Conservation (phyloP, 2,888 invertebrate species). For the Campaea margaritaria region DNA sequence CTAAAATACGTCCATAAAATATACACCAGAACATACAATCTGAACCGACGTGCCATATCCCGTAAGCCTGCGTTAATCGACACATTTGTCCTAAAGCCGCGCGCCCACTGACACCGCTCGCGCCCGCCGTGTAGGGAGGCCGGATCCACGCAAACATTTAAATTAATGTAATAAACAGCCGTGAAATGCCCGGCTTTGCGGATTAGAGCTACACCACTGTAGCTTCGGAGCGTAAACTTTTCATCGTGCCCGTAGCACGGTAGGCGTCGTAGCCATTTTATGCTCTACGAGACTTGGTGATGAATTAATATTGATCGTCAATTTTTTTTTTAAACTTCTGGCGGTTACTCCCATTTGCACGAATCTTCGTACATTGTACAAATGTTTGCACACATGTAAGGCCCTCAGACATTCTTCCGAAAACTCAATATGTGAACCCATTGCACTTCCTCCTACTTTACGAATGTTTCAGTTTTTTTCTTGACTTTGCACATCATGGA, state of each 20-base stretch:
- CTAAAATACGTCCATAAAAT: not conserved
- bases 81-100: conserved; percentile 26
- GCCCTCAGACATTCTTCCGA: too few relatives aligned
- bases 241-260: conserved; percentile 26
- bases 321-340: too few relatives aligned
- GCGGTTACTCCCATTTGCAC: too few relatives aligned
- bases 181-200: conserved; percentile 76
- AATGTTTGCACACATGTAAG: too few relatives aligned
- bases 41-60: conserved; percentile 4
- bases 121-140: conserved; percentile 47
- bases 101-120: conserved; percentile 1
- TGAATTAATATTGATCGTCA: too few relatives aligned
- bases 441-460: too few relatives aligned
- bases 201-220: conserved; percentile 56
- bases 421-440: too few relatives aligned
- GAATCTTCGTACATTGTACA: too few relatives aligned
- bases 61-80: conserved; percentile 34
- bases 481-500: too few relatives aligned
- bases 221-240: conserved; percentile 41
- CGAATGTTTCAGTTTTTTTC: too few relatives aligned
- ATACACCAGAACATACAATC: not conserved
- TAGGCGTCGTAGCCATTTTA: not conserved
- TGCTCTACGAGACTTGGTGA: too few relatives aligned
- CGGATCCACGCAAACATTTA: conserved; percentile 80
- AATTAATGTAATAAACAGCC: conserved; percentile 84